A percentile compares a stretch with the other conserved stretches of the same genome.
Conservation (phyloP, 64 coral and sea anemone genomes). For the Acropora tenuis region DNA sequence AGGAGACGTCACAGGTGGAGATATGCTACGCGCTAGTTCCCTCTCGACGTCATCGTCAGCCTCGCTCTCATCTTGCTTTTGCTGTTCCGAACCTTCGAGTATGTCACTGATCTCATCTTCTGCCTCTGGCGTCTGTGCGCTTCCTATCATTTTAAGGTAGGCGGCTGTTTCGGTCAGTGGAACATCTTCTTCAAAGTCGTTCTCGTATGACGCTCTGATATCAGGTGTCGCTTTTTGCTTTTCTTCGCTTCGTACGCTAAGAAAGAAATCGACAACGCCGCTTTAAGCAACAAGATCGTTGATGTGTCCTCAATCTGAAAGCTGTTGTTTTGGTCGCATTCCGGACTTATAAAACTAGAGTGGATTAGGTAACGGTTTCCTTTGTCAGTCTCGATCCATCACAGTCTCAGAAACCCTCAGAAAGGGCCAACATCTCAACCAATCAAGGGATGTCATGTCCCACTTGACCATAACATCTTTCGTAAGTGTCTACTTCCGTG, state of each 20-base stretch:
- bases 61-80: constrained; percentile 57
- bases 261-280: not conserved
- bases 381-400: too few relatives aligned
- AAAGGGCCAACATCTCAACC: too few relatives aligned
- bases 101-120: constrained; percentile 72
- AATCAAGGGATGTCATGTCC: not conserved
- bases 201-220: constrained; percentile 72
- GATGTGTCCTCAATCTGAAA: not conserved
- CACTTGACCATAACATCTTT: not conserved
- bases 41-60: constrained; percentile 88
- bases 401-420: too few relatives aligned
- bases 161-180: constrained; percentile 84
- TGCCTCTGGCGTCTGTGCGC: constrained; percentile 49
- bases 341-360: too few relatives aligned
- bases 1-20: constrained; percentile 75
- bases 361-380: too few relatives aligned
- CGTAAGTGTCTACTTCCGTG: not conserved
- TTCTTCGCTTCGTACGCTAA: constrained; percentile 41
- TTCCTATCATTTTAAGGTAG: constrained; percentile 84
- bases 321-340: too few relatives aligned
- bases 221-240: constrained; percentile 5
- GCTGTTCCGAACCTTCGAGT: constrained; percentile 51
- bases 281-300: not conserved
- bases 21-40: constrained; percentile 81
- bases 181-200: constrained; percentile 91